Base-by-base conservation (phyloP, 2,797 vertebrate genomes). In the Trachops cirrhosus region DNA sequence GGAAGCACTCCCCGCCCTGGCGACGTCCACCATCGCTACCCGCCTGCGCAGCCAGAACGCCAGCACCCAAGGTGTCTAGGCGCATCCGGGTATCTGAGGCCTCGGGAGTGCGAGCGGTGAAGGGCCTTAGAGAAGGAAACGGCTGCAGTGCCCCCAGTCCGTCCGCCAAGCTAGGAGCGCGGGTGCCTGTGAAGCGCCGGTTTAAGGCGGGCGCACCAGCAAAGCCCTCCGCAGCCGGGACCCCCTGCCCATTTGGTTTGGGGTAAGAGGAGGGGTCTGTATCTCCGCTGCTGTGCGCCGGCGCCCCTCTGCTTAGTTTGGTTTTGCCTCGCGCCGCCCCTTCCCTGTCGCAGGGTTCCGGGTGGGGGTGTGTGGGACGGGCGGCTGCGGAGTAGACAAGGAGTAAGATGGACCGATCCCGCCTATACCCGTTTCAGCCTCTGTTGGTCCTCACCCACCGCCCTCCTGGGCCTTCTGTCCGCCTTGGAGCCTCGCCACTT, bases 231-330 rank as follows among this genome's bases (percentile, higher is more conserved):
- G 50, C 85, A 2, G 50, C 64, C 48, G n/a, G 64, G 90, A n/a
- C 41, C 29, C 88, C 87, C 82, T 4, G 73, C n/a, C 10, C 41
- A 19, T 50, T 88, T 21, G 57, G 71, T 85, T 83, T 64, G 37
- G 84, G 95, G 77, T 96, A 87, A 96, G 92, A 71, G 64, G 37
- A 54, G 44, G 86, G 64, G 79, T 74, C 82, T 6, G 21, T 48
- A 6, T 15, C 18, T 77, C 57, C 9, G 39, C 44, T 14, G 52
- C 50, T 39, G 41, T 12, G 52, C 41, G 44, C 46, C 24, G 14
- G 68, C 48, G 32, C 34, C 26, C 26, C 70, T 57, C 34, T 2
- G 24, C 79, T 70, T 1, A 0, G 29, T 64, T 86, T 18, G 90
- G 62, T 64, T 62, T 57, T 67, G 59, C 6, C 48, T 21, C 24